Percentiles rank a stretch among this genome's conserved stretches.
Evolutionary conservation across 2,888 invertebrate species (phyloP).

Genomic region (Octodonta nipae): DNA sequence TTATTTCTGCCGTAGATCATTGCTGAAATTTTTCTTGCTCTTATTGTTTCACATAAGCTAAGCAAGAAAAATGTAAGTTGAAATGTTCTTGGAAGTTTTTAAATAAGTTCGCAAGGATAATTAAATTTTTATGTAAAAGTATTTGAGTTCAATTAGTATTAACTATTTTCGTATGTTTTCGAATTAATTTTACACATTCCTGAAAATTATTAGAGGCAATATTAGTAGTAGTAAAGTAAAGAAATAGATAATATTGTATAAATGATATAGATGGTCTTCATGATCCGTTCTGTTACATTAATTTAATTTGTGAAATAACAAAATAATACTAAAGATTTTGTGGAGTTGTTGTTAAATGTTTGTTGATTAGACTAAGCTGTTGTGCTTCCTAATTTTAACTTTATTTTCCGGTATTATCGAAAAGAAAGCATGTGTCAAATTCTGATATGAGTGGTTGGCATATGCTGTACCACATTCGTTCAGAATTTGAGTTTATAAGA

Average conservation of each 20-base stretch:
- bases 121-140: too few species aligned
- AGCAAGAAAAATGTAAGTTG: too few species aligned
- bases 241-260: slow-evolving; percentile 2
- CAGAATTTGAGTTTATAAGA: slow-evolving; percentile 30
- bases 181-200: too few species aligned
- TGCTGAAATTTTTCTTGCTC: too few species aligned
- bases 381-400: slow-evolving; percentile 32
- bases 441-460: slow-evolving; percentile 15
- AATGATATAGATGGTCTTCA: not conserved
- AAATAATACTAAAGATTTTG: slow-evolving; percentile 6
- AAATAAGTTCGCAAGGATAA: too few species aligned
- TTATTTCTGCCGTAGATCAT: too few species aligned
- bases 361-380: slow-evolving; percentile 21
- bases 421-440: slow-evolving; percentile 20
- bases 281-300: slow-evolving; percentile 2
- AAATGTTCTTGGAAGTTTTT: too few species aligned
- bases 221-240: slow-evolving; percentile 20
- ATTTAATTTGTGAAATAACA: not conserved
- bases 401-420: slow-evolving; percentile 23
- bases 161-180: too few species aligned
- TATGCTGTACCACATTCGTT: slow-evolving; percentile 8
- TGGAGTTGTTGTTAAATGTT: slow-evolving; percentile 17
- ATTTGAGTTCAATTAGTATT: too few species aligned
- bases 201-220: slow-evolving; percentile 29
- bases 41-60: too few species aligned